Evolutionary conservation across 1,140 invertebrate species (phyloP).

Genomic region (Macrosteles quadrilineatus): DNA sequence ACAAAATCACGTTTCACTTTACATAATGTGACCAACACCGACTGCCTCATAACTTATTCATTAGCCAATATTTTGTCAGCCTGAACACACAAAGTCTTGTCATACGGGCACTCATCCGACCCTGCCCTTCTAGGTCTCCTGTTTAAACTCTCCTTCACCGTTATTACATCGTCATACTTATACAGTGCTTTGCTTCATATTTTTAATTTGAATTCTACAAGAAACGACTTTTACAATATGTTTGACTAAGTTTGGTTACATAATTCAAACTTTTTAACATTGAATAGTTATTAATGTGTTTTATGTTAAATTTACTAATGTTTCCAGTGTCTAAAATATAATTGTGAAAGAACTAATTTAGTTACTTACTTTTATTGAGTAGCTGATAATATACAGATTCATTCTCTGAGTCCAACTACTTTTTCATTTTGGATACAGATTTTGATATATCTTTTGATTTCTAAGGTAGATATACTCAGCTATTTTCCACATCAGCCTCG

Average conservation of each 20-base stretch:
- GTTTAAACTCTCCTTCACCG: too few relatives aligned
- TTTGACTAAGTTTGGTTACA: neutral
- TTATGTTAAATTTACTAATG: too few relatives aligned
- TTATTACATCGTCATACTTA: neutral
- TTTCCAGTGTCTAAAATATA: too few relatives aligned
- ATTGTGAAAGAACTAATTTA: too few relatives aligned
- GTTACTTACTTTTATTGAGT: too few relatives aligned
- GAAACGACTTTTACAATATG: neutral
- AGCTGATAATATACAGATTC: too few relatives aligned
- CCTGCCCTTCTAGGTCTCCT: neutral
- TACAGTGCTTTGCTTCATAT: neutral
- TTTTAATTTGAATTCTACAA: neutral
- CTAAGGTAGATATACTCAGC: too few relatives aligned
- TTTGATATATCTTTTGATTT: too few relatives aligned
- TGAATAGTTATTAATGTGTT: too few relatives aligned
- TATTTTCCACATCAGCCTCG: too few relatives aligned
- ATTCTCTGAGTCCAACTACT: too few relatives aligned
- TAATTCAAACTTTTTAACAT: neutral
- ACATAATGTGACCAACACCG: neutral
- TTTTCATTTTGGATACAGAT: too few relatives aligned
- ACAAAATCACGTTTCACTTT: neutral
- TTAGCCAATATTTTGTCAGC: conserved; percentile 15
- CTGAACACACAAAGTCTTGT: neutral
- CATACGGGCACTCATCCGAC: neutral
- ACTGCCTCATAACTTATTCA: neutral